A percentile compares a stretch with the other conserved stretches of the same genome.
phyloP scores from a whole-genome alignment of 2,113 vertebrate genomes.

The Butastur rufipennis region DNA sequence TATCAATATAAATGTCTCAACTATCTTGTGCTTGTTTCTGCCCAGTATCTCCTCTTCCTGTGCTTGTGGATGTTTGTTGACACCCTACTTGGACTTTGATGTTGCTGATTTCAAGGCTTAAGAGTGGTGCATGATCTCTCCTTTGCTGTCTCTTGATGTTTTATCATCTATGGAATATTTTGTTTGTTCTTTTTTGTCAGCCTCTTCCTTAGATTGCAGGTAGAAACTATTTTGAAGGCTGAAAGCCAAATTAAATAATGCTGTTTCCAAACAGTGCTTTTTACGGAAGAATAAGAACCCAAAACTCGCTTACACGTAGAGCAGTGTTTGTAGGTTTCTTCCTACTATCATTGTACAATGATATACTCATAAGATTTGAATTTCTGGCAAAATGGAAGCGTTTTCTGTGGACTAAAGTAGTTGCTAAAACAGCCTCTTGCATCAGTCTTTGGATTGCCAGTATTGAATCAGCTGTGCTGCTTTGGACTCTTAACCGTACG shows the following conservation, averaged over 20 bases:
- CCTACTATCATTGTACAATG: neutral
- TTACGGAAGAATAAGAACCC: neutral
- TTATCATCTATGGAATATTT: conserved; percentile 23
- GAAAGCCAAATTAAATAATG: neutral
- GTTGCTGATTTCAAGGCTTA: neutral
- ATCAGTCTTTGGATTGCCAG: neutral
- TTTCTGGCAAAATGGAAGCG: conserved; percentile 16
- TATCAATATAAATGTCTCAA: neutral
- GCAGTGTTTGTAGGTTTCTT: neutral
- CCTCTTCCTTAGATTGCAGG: conserved; percentile 26
- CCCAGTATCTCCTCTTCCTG: neutral
- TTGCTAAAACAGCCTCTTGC: conserved; percentile 25
- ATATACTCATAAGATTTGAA: neutral
- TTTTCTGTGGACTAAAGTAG: conserved; percentile 28
- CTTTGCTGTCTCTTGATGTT: conserved; percentile 20
- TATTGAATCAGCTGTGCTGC: neutral
- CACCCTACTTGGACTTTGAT: neutral
- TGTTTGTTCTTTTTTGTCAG: neutral
- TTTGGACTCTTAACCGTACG: neutral
- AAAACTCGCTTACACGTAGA: neutral
- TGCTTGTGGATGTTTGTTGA: conserved; percentile 22
- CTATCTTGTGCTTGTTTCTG: neutral
- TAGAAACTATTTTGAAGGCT: neutral
- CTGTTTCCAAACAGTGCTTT: neutral
- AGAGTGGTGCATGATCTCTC: neutral